Percentiles rank a stretch among this genome's conserved stretches.
phyloP scores from a whole-genome alignment of 2,113 vertebrate genomes.

The Poeciliopsis turrubarensis region DNA sequence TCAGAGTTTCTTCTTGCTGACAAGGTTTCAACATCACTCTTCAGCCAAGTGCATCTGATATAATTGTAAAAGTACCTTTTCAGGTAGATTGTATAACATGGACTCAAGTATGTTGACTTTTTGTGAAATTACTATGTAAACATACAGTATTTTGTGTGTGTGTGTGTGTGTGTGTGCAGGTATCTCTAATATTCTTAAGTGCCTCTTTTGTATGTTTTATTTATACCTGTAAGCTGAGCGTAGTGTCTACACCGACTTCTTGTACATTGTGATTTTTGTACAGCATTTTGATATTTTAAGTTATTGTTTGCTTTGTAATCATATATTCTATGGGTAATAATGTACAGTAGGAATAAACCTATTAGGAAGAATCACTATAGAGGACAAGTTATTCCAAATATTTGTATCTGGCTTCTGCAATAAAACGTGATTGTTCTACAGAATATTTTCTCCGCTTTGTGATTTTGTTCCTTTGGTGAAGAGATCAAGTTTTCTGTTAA shows the following conservation, averaged over 20 bases:
- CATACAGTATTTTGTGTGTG: constrained; percentile 11
- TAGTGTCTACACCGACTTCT: constrained; percentile 42
- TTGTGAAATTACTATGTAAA: constrained; percentile 35
- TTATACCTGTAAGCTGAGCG: constrained; percentile 52
- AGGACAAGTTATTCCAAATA: constrained; percentile 29
- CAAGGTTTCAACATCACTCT: constrained; percentile 18
- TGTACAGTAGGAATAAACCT: constrained; percentile 34
- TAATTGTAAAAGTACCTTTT: constrained; percentile 67
- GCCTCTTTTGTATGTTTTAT: constrained; percentile 76
- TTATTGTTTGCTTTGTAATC: constrained; percentile 38
- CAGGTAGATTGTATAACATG: constrained; percentile 63
- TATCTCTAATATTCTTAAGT: constrained; percentile 70
- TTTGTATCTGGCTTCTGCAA: constrained; percentile 50
- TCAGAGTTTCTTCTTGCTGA: constrained; percentile 47
- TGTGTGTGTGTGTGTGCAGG: constrained; percentile 12
- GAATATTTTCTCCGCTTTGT: constrained; percentile 28
- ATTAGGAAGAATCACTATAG: constrained; percentile 7
- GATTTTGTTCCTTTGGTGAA: neutral
- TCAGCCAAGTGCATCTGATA: constrained; percentile 59
- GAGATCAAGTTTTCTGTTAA: neutral
- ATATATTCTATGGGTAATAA: constrained; percentile 26
- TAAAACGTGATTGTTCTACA: constrained; percentile 48
- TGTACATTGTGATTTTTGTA: constrained; percentile 57
- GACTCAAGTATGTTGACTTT: constrained; percentile 49
- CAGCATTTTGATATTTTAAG: constrained; percentile 56